Percentiles rank a stretch among this genome's conserved stretches.
phyloP scores from a whole-genome alignment of 1,140 invertebrate species.

The Chironomus striatipennis region DNA sequence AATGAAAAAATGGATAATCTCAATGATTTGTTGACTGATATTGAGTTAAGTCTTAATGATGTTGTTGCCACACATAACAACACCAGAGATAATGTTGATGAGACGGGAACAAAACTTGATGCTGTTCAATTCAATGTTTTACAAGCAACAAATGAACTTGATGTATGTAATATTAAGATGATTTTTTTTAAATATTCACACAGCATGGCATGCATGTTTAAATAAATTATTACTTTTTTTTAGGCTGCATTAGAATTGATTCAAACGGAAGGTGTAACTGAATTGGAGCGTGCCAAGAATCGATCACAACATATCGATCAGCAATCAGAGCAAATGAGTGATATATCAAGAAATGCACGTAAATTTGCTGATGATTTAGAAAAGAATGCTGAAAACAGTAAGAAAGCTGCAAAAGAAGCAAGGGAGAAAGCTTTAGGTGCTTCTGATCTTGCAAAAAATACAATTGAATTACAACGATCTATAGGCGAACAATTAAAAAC shows the following conservation, averaged over 20 bases:
- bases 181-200: background rate
- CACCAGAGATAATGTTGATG: constrained; percentile 50
- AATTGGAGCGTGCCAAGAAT: constrained; percentile 68
- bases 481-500: constrained; percentile 54
- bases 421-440: constrained; percentile 74
- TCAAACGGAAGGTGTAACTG: constrained; percentile 67
- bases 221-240: constrained; percentile 27
- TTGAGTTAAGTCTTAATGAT: constrained; percentile 53
- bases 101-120: constrained; percentile 59
- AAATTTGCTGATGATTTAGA: constrained; percentile 64
- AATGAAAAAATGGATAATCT: constrained; percentile 59
- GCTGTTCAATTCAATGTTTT: constrained; percentile 64
- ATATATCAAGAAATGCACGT: constrained; percentile 78
- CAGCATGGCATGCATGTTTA: background rate
- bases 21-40: constrained; percentile 53
- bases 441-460: constrained; percentile 68
- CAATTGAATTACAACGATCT: constrained; percentile 64
- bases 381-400: constrained; percentile 68
- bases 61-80: constrained; percentile 51
- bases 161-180: constrained; percentile 37
- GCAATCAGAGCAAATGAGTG: constrained; percentile 83
- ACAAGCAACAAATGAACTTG: constrained; percentile 59
- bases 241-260: constrained; percentile 65
- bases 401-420: constrained; percentile 66
- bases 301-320: constrained; percentile 80